A percentile compares a stretch with the other conserved stretches of the same genome.
Conservation (phyloP, 2,888 invertebrate species). For the Drosophila setosimentum region DNA sequence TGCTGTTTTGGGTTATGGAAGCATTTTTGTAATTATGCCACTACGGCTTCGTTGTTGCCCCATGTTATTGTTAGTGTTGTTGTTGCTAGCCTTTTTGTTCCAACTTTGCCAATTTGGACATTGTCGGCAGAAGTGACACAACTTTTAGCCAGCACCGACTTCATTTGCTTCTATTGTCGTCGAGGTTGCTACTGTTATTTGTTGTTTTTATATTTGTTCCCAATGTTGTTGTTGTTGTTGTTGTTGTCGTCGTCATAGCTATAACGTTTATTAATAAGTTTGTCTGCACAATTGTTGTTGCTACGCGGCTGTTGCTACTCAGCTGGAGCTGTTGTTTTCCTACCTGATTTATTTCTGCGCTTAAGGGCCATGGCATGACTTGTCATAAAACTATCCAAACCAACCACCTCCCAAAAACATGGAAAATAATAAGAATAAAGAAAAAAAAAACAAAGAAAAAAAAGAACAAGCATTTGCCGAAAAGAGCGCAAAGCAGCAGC, state of each 20-base stretch:
- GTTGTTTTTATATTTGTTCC: conserved; percentile 33
- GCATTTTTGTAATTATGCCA: conserved; percentile 56
- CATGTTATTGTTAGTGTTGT: conserved; percentile 18
- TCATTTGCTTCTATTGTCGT: conserved; percentile 52
- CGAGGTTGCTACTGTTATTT: conserved; percentile 31
- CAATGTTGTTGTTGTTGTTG: conserved; percentile 23
- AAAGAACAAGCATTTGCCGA: conserved; percentile 25
- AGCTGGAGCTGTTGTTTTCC: conserved; percentile 47
- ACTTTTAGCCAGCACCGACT: conserved; percentile 52
- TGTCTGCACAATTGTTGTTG: conserved; percentile 56
- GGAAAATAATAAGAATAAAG: conserved; percentile 4
- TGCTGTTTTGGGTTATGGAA: conserved; percentile 34
- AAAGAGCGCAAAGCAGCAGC: conserved; percentile 21
- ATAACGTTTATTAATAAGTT: conserved; percentile 78
- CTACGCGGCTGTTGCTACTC: conserved; percentile 62
- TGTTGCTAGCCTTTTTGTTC: conserved; percentile 56
- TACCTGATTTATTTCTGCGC: conserved; percentile 29
- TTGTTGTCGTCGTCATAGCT: conserved; percentile 57
- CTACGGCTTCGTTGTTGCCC: conserved; percentile 32
- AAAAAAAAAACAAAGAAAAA: conserved; percentile 14
- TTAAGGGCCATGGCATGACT: conserved; percentile 63
- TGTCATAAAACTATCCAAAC: conserved; percentile 52
- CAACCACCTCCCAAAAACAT: conserved; percentile 5
- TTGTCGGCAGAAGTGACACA: conserved; percentile 62
- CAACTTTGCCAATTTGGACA: conserved; percentile 78